These are phyloP conservation scores for Austrolebias charrua DNA, from an alignment of 2,797 vertebrate species.

Conservation along the genomic window DNA sequence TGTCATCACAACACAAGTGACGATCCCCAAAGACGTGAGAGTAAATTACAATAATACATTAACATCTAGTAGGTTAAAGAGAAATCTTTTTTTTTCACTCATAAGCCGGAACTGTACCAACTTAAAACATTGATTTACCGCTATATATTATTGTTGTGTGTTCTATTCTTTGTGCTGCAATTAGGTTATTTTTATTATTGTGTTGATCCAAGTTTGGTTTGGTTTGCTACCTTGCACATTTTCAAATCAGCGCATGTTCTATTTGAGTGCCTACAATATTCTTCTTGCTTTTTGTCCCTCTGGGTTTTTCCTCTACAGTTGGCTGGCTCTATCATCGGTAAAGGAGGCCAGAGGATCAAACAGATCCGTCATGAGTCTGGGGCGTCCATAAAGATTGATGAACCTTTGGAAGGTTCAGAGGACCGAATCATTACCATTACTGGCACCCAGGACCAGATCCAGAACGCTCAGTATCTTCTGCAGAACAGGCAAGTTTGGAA, in stretches of 20 bases:
- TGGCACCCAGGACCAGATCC: slow-evolving; percentile 99
- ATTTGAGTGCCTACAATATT: neutral
- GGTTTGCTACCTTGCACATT: neutral
- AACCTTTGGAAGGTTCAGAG: slow-evolving; percentile 96
- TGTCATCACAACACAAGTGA: slow-evolving; percentile 98
- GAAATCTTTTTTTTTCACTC: too few species aligned
- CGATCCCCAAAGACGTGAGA: slow-evolving; percentile 99
- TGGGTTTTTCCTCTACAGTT: slow-evolving; percentile 70
- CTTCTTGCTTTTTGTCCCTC: neutral
- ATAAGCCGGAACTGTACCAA: too few species aligned
- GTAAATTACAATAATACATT: too few species aligned
- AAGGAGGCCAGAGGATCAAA: slow-evolving; percentile 97
- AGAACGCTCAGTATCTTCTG: slow-evolving; percentile 98
- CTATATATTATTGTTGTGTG: neutral
- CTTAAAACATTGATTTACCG: neutral
- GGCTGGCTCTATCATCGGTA: slow-evolving; percentile 98
- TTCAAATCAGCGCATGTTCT: neutral
- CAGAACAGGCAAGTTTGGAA: slow-evolving; percentile 92
- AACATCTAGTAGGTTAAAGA: too few species aligned
- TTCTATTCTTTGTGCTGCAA: neutral
- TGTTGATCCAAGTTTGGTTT: too few species aligned
- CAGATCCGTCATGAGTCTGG: slow-evolving; percentile 98
- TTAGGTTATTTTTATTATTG: neutral
- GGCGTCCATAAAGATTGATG: slow-evolving; percentile 98
- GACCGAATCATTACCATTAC: slow-evolving; percentile 98